These are phyloP conservation scores for Stomatorhinus ivindoensis DNA, from an alignment of 2,113 vertebrate species.

Conservation along the genomic window DNA sequence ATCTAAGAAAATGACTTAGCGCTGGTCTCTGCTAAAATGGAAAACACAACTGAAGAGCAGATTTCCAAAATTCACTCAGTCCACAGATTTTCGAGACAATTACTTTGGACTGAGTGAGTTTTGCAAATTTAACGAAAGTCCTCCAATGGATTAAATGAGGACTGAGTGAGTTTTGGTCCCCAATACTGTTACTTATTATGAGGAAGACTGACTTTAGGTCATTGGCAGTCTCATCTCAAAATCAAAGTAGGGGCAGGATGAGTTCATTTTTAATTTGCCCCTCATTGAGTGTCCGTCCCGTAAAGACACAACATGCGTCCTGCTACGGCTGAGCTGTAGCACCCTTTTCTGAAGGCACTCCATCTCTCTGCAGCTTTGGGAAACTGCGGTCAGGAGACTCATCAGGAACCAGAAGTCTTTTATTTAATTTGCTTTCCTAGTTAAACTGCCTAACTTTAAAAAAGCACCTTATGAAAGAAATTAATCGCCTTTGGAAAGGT, in stretches of 20 bases:
- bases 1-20: background rate
- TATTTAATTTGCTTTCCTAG: conserved; percentile 25
- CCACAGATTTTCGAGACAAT: background rate
- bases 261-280: background rate
- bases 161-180: background rate
- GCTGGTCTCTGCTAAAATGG: background rate
- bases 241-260: background rate
- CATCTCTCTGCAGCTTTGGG: conserved; percentile 3
- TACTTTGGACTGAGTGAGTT: background rate
- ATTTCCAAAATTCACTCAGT: background rate
- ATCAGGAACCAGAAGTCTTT: conserved; percentile 17
- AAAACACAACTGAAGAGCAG: background rate
- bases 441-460: conserved; percentile 24
- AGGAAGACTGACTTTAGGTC: background rate
- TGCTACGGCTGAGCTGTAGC: background rate
- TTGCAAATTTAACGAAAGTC: background rate
- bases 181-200: background rate
- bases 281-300: background rate
- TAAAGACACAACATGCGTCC: background rate
- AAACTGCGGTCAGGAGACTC: conserved; percentile 10
- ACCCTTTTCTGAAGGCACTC: background rate
- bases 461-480: conserved; percentile 20
- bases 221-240: background rate
- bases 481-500: conserved; percentile 25
- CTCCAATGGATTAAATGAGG: background rate